Evolutionary conservation across 2,797 vertebrate species (phyloP).

Genomic region (Microctenopoma stevenorrisi): DNA sequence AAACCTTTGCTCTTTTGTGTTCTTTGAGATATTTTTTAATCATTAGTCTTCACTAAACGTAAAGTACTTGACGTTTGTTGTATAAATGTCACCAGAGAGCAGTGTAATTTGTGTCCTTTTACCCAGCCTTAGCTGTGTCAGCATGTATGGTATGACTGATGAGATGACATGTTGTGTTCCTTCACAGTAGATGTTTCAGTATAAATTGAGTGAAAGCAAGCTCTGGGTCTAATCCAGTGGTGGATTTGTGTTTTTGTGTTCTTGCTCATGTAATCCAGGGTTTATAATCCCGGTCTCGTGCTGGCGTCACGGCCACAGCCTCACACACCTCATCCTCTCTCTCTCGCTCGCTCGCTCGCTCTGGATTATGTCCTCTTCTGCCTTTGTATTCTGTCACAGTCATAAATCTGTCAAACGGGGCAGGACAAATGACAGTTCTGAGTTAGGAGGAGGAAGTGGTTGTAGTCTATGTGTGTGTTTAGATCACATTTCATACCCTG

Average conservation of each 20-base stretch:
- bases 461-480: background rate
- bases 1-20: too few species aligned
- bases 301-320: constrained; percentile 21
- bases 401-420: constrained; percentile 50
- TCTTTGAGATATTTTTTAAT: too few species aligned
- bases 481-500: constrained; percentile 10
- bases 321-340: constrained; percentile 21
- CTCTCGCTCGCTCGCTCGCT: constrained; percentile 6
- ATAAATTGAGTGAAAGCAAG: constrained; percentile 15
- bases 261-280: constrained; percentile 56
- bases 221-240: constrained; percentile 5
- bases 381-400: constrained; percentile 37
- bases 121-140: too few species aligned
- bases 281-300: constrained; percentile 63
- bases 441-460: constrained; percentile 12
- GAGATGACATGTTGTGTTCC: background rate
- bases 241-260: constrained; percentile 56
- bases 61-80: too few species aligned
- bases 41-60: too few species aligned
- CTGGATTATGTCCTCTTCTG: constrained; percentile 47
- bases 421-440: constrained; percentile 32
- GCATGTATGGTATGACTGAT: background rate
- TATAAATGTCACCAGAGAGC: background rate
- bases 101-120: too few species aligned
- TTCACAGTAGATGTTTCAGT: background rate